Evolutionary conservation across 2,797 vertebrate species (phyloP).

Genomic region (Micromesistius poutassou): DNA sequence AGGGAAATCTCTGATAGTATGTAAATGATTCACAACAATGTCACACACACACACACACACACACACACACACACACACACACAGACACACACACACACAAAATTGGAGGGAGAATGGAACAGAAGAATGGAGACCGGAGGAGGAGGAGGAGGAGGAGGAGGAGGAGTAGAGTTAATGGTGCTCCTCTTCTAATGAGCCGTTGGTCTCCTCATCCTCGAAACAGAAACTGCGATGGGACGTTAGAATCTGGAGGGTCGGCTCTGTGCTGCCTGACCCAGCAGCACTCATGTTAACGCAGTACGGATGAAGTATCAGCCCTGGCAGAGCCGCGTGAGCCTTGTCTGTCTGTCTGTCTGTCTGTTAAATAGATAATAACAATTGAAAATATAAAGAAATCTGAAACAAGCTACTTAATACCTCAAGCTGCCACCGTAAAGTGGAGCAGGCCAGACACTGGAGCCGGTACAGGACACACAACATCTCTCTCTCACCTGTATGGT

Average conservation of each 20-base stretch:
- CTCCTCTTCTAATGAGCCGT: not conserved
- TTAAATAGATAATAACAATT: no score
- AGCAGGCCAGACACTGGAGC: no score
- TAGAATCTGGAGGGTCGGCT: not conserved
- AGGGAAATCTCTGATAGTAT: constrained; percentile 29
- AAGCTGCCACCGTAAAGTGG: no score
- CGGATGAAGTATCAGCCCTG: no score
- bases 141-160: not conserved
- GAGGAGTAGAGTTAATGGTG: not conserved
- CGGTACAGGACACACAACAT: no score
- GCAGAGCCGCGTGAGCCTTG: no score
- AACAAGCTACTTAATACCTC: no score
- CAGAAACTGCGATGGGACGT: not conserved
- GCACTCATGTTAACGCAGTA: not conserved
- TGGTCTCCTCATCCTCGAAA: not conserved
- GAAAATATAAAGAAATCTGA: no score
- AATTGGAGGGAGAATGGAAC: not conserved
- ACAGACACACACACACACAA: not conserved
- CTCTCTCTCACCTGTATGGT: no score
- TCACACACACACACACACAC: constrained; percentile 5
- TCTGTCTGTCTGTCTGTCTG: no score
- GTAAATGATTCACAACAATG: constrained; percentile 40
- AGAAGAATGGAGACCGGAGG: not conserved
- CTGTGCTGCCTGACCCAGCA: not conserved
- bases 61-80: constrained; percentile 1